Percentiles rank a stretch among this genome's conserved stretches.
phyloP scores from a whole-genome alignment of 2,888 invertebrate genomes.

The Synergus gifuensis region DNA sequence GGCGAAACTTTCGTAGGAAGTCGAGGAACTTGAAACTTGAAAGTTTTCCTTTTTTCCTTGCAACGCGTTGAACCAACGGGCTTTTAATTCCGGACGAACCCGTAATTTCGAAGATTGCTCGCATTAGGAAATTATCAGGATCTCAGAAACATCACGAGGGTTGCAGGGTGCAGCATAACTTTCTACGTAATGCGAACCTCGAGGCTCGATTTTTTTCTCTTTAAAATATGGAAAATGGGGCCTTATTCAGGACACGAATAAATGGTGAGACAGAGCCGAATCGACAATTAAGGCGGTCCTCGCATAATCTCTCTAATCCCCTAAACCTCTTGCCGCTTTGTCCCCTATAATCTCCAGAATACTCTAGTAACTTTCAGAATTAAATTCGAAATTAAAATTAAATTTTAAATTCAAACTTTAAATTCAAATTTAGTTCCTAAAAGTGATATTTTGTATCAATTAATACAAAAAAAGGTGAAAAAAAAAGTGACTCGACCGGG shows the following conservation, averaged over 20 bases:
- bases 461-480: not conserved
- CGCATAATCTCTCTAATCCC: conserved; percentile 12
- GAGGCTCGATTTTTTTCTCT: conserved; percentile 3
- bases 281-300: conserved; percentile 25
- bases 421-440: not conserved
- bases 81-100: conserved; percentile 37
- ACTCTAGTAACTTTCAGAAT: not conserved
- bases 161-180: not conserved
- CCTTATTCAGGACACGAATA: conserved; percentile 3
- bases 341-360: conserved; percentile 6
- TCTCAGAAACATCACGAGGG: conserved; percentile 16
- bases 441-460: not conserved
- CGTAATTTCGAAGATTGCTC: conserved; percentile 35
- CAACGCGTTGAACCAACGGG: conserved; percentile 16
- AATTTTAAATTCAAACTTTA: not conserved
- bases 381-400: too few relatives aligned
- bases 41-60: not conserved
- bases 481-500: not conserved
- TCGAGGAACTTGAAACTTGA: not conserved
- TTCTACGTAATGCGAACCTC: not conserved
- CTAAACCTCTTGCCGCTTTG: not conserved
- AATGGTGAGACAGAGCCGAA: conserved; percentile 1
- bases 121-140: conserved; percentile 40
- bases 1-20: not conserved
- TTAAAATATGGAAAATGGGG: conserved; percentile 14